Evolutionary conservation across 2,113 vertebrate genomes (phyloP), one percentile per base, ranked within the genome.

Genomic region (Prochilodus magdalenae): DNA sequence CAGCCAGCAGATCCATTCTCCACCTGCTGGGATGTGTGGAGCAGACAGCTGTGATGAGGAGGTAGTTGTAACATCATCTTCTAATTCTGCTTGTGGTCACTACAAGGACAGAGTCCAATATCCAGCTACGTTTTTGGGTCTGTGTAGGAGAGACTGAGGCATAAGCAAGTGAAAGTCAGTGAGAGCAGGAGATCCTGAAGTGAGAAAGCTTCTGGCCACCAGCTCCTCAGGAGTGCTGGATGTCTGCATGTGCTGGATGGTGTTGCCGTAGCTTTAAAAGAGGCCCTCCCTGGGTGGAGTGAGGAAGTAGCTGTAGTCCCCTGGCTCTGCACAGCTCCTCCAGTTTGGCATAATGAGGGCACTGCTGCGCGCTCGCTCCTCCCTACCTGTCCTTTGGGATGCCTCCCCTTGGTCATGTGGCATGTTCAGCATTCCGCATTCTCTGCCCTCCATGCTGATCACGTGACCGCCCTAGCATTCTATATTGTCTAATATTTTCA

Each of bases 321-420:
- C 33, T 13, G 73, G 73, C 44, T 30, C 77, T 71, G 73, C 79
- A 82, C 73, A 60, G 77, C 77, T 85, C 81, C 40, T 81, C 74
- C 78, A 77, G 73, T 66, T 81, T 80, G 73, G 77, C 22, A 0
- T 79, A 83, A 80, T 3, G 33, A 88, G 79, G 63, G 59, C 84
- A 80, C 62, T 60, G 85, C 83, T 77, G 62, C 55, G 15, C 0
- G 70, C 77, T 20, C 75, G 40, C 59, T 80, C 85, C 73, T 79
- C 83, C 74, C 73, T 79, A 85, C 78, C 85, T 89, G 77, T 87
- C 83, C 83, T 86, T 60, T 86, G 85, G 81, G 85, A 84, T 49
- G 77, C 80, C 77, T 73, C 63, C 65, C 40, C 40, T 36, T 53
- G 27, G 44, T 86, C 86, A 84, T 75, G 70, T 89, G 86, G 84